Evolutionary conservation across 2,113 vertebrate species (phyloP), one percentile per base, ranked within the genome.

Genomic region (Rhipidura dahli): DNA sequence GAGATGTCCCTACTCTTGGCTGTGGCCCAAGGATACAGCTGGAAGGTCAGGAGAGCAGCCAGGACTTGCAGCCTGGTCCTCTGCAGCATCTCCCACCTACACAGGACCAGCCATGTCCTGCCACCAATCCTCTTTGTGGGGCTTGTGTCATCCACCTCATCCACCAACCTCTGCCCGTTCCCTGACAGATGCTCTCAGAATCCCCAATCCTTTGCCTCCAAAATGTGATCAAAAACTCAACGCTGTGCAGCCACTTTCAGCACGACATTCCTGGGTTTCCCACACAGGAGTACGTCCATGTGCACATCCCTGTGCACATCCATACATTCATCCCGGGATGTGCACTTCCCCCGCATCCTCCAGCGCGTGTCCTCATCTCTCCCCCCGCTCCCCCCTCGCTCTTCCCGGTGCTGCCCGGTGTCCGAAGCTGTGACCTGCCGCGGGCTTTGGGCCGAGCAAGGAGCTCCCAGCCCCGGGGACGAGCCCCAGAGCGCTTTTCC

Each of bases 211-310:
- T 42, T 54, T 40, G 15, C 40, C n/a, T 64, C 39, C 35, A 45
- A 68, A 70, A 10, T 4, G 7, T 13, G 17, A 20, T 20, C 17
- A 23, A 61, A 61, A 61, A 47, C 31, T 15, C 45, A 13, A 1
- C 2, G 11, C 8, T 9, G 15, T 20, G n/a, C 50, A 42, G 7
- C 13, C 27, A 5, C 33, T 17, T 42, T 6, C 45, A 73, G 59
- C 54, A 14, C 45, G 8, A 2, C 33, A 30, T 39, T 50, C 42
- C 39, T 9, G 17, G 4, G 5, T 33, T 90, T 42, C 42, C 65
- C n/a, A 21, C 11, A 31, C 50, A 0, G 0, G 33, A 2, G 24
- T 8, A 15, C 13, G 9, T n/a, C 54, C 45, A 9, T 2, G 17
- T 7, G 13, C 21, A 26, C 9, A 28, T 50, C 40, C n/a, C 17